phyloP scores from a whole-genome alignment of 2,113 vertebrate species.

The Micromys minutus region DNA sequence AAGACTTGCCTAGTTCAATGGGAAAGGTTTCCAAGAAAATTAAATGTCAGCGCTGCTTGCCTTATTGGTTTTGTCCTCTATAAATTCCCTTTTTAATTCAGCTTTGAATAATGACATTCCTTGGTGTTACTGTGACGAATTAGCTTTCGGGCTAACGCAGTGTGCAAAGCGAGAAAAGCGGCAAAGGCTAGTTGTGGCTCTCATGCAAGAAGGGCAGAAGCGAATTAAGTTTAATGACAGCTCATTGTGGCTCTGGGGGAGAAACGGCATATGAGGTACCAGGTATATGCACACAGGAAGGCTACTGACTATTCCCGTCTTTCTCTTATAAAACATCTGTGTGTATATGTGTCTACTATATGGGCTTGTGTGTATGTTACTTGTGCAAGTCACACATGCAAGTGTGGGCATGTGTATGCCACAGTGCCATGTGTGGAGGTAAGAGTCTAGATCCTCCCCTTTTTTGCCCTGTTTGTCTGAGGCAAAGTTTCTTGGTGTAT shows the following conservation, averaged over 20 bases:
- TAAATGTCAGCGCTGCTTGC: constrained; percentile 79
- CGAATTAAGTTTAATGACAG: constrained; percentile 65
- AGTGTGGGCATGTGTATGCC: neutral
- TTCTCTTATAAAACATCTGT: neutral
- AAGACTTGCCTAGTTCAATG: constrained; percentile 70
- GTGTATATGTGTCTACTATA: neutral
- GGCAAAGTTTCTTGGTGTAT: neutral
- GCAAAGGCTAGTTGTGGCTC: neutral
- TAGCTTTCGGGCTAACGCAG: constrained; percentile 65
- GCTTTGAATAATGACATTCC: constrained; percentile 80
- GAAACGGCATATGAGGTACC: constrained; percentile 29
- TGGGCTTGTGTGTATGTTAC: neutral
- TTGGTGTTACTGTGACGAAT: constrained; percentile 75
- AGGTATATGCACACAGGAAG: neutral
- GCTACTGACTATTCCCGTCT: constrained; percentile 22
- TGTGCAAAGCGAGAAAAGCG: constrained; percentile 45
- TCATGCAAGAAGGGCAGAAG: constrained; percentile 49
- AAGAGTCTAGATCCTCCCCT: neutral
- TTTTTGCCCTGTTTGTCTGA: neutral
- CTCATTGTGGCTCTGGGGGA: constrained; percentile 48
- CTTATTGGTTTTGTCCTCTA: constrained; percentile 83
- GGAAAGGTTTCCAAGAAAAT: constrained; percentile 83
- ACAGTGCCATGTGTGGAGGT: neutral
- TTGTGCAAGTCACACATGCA: neutral
- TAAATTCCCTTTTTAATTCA: constrained; percentile 80